Percentiles rank a stretch among this genome's conserved stretches.
Evolutionary conservation across 2,888 invertebrate genomes (phyloP).

Genomic region (Netelia fuscicornis): DNA sequence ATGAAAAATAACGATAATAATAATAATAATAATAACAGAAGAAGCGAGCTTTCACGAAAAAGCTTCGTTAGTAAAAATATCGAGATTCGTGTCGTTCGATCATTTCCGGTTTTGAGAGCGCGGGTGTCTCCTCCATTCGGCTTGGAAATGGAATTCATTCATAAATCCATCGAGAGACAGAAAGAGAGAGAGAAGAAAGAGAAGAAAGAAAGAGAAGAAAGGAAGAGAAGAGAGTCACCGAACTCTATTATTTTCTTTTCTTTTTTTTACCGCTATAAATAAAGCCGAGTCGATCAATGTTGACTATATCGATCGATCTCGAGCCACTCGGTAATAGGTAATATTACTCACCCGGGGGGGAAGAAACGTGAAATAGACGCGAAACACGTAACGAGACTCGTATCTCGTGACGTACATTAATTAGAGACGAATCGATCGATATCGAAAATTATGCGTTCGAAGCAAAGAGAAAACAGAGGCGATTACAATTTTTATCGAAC

Average conservation of each 20-base stretch:
- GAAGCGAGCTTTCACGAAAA: no score
- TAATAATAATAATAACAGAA: no score
- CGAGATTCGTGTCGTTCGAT: neutral
- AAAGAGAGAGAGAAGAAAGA: no score
- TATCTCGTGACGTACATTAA: constrained; percentile 4
- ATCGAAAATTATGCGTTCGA: neutral
- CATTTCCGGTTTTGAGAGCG: neutral
- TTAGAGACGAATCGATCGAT: neutral
- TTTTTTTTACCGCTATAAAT: constrained; percentile 37
- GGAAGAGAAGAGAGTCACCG: constrained; percentile 37
- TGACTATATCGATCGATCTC: constrained; percentile 45
- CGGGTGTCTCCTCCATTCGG: no score
- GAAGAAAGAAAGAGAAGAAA: no score
- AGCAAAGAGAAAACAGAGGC: neutral
- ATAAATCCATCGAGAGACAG: constrained; percentile 2
- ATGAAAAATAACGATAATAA: no score
- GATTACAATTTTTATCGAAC: no score
- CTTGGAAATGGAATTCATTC: constrained; percentile 17
- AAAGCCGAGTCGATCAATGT: constrained; percentile 37
- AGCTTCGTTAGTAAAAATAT: neutral
- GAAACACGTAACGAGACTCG: constrained; percentile 13
- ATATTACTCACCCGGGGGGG: constrained; percentile 17
- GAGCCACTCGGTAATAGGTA: neutral
- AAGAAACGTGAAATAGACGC: constrained; percentile 9
- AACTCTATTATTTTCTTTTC: constrained; percentile 44